phyloP scores from a whole-genome alignment of 2,797 vertebrate species.

The Thamnophis elegans region DNA sequence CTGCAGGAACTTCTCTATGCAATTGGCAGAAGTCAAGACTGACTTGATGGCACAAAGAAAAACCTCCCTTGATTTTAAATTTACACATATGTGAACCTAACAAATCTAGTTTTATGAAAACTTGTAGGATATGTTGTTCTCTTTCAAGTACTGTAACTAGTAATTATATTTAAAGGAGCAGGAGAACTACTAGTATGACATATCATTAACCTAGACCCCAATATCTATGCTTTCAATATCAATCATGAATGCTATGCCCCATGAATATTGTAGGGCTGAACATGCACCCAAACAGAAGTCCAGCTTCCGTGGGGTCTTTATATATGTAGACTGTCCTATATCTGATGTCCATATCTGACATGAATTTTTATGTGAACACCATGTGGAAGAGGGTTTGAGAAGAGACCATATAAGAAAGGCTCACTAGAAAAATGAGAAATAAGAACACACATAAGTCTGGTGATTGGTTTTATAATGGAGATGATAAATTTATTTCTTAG shows the following conservation, averaged over 20 bases:
- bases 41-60: background rate
- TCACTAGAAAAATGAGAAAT: background rate
- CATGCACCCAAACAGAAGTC: background rate
- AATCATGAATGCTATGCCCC: background rate
- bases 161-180: background rate
- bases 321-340: background rate
- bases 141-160: background rate
- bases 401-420: background rate
- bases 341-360: background rate
- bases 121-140: background rate
- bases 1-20: background rate
- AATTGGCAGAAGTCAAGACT: background rate
- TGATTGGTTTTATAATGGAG: background rate
- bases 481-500: background rate
- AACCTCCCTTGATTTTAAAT: background rate
- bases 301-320: background rate
- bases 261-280: background rate
- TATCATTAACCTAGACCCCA: background rate
- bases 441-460: background rate
- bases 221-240: background rate
- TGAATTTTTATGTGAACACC: background rate
- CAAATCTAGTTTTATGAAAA: background rate
- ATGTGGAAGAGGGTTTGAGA: background rate
- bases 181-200: background rate
- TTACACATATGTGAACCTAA: background rate